Evolutionary conservation across 2,888 invertebrate species (phyloP).

Genomic region (Serripes groenlandicus): DNA sequence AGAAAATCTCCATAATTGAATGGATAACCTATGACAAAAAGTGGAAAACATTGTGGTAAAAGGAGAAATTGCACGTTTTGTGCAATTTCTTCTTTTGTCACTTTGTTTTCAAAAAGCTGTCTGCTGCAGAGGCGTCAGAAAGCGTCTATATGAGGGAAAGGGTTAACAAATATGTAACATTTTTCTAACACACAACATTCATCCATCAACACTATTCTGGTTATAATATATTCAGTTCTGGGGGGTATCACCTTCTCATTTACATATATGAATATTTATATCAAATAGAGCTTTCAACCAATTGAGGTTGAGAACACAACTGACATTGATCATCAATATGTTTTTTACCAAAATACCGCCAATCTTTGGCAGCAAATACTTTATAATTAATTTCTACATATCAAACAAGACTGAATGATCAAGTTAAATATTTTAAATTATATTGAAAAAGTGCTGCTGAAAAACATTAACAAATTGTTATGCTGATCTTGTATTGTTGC

Average conservation of each 20-base stretch:
- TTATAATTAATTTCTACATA: no score
- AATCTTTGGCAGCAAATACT: neutral
- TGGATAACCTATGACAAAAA: no score
- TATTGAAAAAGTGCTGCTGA: no score
- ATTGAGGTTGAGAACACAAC: neutral
- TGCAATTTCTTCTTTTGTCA: neutral
- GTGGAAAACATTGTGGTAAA: neutral
- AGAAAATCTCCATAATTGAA: no score
- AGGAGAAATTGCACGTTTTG: neutral
- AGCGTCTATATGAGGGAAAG: neutral
- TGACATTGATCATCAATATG: neutral
- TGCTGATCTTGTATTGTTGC: no score
- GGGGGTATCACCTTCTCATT: neutral
- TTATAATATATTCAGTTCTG: neutral
- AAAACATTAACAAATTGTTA: no score
- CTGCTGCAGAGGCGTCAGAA: neutral
- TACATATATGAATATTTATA: neutral
- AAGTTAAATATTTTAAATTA: no score
- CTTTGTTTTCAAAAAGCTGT: neutral
- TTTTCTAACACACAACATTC: neutral
- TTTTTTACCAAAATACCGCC: constrained; percentile 12
- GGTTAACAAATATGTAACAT: neutral
- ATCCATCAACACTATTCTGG: constrained; percentile 15
- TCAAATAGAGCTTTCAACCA: no score
- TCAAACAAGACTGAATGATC: no score